phyloP scores from a whole-genome alignment of 2,888 invertebrate genomes.

The Oxyteleia sp. region DNA sequence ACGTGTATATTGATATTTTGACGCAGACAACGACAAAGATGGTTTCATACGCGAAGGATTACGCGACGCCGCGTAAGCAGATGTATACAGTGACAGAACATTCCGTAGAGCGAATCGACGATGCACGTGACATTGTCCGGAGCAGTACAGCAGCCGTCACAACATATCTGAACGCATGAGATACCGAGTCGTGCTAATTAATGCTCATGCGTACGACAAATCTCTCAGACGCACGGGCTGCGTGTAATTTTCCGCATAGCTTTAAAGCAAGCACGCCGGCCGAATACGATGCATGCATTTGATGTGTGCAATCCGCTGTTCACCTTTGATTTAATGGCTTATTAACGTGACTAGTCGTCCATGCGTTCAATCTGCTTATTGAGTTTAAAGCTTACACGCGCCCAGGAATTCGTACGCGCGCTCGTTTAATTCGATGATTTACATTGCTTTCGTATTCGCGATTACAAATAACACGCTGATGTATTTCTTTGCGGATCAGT shows the following conservation, averaged over 20 bases:
- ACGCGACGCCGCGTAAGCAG: conserved; percentile 54
- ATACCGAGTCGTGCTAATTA: conserved; percentile 77
- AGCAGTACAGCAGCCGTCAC: conserved; percentile 68
- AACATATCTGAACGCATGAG: conserved; percentile 75
- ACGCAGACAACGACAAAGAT: conserved; percentile 37
- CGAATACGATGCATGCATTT: conserved; percentile 78
- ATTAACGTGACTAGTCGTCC: conserved; percentile 81
- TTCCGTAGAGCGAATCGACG: conserved; percentile 61
- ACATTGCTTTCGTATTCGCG: conserved; percentile 49
- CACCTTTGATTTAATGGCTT: conserved; percentile 84
- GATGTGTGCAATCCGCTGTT: conserved; percentile 81
- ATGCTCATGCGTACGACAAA: conserved; percentile 79
- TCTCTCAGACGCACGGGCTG: conserved; percentile 78
- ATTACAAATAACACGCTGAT: conserved; percentile 43
- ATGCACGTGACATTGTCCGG: conserved; percentile 74
- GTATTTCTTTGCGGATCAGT: conserved; percentile 47
- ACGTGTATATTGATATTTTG: conserved; percentile 32
- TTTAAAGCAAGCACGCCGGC: conserved; percentile 74
- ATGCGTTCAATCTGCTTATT: conserved; percentile 78
- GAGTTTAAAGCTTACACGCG: conserved; percentile 70
- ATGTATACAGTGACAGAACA: conserved; percentile 51
- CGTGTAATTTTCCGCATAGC: conserved; percentile 78
- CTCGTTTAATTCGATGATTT: conserved; percentile 68
- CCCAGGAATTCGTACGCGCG: conserved; percentile 57
- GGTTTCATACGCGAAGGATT: conserved; percentile 49